phyloP scores from a whole-genome alignment of 1,140 invertebrate genomes.

The Pollicipes pollicipes region DNA sequence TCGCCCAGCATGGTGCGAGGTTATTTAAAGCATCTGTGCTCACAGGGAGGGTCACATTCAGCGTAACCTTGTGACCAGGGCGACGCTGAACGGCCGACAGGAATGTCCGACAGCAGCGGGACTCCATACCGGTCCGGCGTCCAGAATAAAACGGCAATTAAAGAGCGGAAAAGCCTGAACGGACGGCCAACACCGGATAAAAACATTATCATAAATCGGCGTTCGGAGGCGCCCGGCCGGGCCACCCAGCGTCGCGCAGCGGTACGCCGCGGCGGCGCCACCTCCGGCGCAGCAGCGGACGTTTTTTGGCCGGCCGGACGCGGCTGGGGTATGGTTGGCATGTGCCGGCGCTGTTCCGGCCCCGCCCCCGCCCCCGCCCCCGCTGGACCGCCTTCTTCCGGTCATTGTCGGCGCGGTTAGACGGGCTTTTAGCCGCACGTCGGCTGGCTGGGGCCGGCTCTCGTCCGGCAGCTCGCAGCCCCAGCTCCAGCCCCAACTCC shows the following conservation, averaged over 20 bases:
- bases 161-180: background rate
- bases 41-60: too few relatives aligned
- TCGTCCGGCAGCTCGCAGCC: too few relatives aligned
- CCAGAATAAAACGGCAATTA: background rate
- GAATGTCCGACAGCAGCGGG: background rate
- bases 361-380: too few relatives aligned
- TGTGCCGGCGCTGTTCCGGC: background rate
- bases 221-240: background rate
- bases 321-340: background rate
- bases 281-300: background rate
- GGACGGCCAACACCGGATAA: background rate
- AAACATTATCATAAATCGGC: slow-evolving; percentile 1
- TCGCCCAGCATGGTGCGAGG: too few relatives aligned
- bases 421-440: too few relatives aligned
- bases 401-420: too few relatives aligned
- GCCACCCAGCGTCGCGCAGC: background rate
- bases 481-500: too few relatives aligned
- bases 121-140: background rate
- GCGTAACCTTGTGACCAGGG: too few relatives aligned
- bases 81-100: background rate
- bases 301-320: background rate
- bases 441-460: too few relatives aligned
- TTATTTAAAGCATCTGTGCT: too few relatives aligned
- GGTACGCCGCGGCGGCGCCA: background rate
- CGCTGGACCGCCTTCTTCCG: too few relatives aligned